Conservation (phyloP, 2,888 invertebrate genomes). For the Nomada hirtipes region DNA sequence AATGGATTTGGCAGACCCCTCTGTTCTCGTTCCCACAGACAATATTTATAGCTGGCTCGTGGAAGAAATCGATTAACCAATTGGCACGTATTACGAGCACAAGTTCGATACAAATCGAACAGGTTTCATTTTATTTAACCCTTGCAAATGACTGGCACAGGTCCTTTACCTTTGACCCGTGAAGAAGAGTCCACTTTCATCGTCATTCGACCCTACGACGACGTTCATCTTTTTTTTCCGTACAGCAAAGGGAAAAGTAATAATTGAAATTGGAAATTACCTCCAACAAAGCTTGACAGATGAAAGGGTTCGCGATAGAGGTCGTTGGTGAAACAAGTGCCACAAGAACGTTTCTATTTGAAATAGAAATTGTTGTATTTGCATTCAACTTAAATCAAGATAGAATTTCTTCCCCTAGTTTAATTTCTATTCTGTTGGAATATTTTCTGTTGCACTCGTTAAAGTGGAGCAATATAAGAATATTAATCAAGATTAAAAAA, state of each 20-base stretch:
- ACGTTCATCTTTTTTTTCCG: too few species aligned
- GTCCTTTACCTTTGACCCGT: conserved; percentile 66
- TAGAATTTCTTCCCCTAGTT: too few species aligned
- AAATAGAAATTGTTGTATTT: too few species aligned
- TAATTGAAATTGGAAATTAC: background rate
- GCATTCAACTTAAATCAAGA: too few species aligned
- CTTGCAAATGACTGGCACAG: conserved; percentile 33
- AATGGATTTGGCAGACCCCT: background rate
- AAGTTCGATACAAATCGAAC: conserved; percentile 22
- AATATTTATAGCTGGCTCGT: conserved; percentile 6
- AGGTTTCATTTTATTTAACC: conserved; percentile 53
- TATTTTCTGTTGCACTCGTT: too few species aligned
- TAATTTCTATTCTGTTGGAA: too few species aligned
- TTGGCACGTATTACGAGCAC: conserved; percentile 39
- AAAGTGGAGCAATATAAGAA: too few species aligned
- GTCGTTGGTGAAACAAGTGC: too few species aligned
- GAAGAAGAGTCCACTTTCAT: background rate
- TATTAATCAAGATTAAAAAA: too few species aligned
- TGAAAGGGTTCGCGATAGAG: too few species aligned
- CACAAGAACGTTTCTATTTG: too few species aligned
- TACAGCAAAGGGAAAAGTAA: background rate
- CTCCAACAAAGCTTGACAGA: background rate
- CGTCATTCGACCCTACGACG: background rate
- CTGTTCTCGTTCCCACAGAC: background rate
- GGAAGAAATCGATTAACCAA: conserved; percentile 56